A percentile compares a stretch with the other conserved stretches of the same genome.
These are phyloP conservation scores for Synergus umbraculus DNA, from an alignment of 2,888 invertebrate species.

Conservation along the genomic window DNA sequence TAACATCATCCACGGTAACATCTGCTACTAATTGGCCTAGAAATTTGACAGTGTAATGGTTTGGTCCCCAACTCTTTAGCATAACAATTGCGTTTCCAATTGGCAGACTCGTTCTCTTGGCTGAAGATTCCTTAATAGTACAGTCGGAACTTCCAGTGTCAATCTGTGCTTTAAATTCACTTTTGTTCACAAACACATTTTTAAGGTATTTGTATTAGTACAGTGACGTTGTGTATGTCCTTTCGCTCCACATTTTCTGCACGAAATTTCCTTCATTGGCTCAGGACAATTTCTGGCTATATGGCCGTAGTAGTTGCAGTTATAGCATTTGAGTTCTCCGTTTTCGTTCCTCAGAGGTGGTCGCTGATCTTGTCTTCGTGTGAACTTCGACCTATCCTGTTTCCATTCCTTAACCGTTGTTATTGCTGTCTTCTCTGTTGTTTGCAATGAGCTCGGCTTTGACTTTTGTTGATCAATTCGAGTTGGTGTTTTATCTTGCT, in stretches of 20 bases:
- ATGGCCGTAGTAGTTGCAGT: neutral
- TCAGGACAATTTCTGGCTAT: neutral
- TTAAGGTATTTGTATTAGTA: neutral
- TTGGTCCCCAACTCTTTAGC: neutral
- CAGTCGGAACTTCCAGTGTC: neutral
- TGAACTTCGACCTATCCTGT: too few relatives aligned
- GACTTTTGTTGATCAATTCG: too few relatives aligned
- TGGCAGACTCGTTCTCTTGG: neutral
- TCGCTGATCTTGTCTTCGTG: neutral
- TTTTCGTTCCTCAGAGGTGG: neutral
- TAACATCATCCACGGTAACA: neutral
- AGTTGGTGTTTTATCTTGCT: too few relatives aligned
- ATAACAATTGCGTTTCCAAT: neutral
- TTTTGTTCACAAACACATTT: neutral
- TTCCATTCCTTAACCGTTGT: too few relatives aligned
- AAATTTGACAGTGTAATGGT: neutral
- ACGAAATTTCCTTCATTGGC: neutral
- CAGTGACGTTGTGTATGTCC: neutral
- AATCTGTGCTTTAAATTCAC: neutral
- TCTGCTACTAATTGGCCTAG: neutral
- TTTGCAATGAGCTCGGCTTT: too few relatives aligned
- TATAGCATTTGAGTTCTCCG: neutral
- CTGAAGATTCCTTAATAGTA: neutral
- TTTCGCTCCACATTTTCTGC: neutral
- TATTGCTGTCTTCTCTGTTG: too few relatives aligned